phyloP scores from a whole-genome alignment of 2,888 invertebrate species.

The Drosophila sordidula region DNA sequence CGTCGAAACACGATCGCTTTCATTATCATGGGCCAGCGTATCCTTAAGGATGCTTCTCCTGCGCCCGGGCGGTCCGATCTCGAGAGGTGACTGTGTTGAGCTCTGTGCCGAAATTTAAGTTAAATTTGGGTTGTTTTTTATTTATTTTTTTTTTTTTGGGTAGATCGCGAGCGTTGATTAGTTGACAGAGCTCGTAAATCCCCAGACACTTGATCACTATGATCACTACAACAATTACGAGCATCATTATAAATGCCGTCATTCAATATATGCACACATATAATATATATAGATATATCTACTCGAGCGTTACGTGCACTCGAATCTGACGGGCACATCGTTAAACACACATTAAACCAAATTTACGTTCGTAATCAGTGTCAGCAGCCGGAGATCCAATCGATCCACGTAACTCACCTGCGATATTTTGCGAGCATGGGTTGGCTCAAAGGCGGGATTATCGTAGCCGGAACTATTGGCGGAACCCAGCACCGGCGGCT shows the following conservation, averaged over 20 bases:
- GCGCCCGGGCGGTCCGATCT: conserved; percentile 88
- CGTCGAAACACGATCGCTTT: conserved; percentile 84
- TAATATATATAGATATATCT: neutral
- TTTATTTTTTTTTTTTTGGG: neutral
- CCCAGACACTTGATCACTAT: conserved; percentile 15
- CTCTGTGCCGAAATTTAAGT: conserved; percentile 76
- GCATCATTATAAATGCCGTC: conserved; percentile 40
- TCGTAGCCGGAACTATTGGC: conserved; percentile 86
- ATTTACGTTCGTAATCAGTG: conserved; percentile 13
- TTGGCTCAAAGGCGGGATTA: conserved; percentile 88
- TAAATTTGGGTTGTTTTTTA: neutral
- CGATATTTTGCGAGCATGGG: conserved; percentile 84
- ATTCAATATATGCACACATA: conserved; percentile 10
- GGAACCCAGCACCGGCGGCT: conserved; percentile 83
- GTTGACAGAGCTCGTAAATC: conserved; percentile 3
- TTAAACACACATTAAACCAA: conserved; percentile 13
- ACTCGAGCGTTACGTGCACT: neutral
- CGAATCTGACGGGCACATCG: conserved; percentile 1
- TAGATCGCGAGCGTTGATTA: neutral
- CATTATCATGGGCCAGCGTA: conserved; percentile 83
- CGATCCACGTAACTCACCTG: conserved; percentile 78
- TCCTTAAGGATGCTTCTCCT: conserved; percentile 90
- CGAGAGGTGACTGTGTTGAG: conserved; percentile 86
- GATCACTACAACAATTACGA: conserved; percentile 21
- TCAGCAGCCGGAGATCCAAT: neutral